A percentile compares a stretch with the other conserved stretches of the same genome.
phyloP scores from a whole-genome alignment of 1,140 invertebrate genomes.

The silkworm (Bombyx mori) region ASM3026992v2 NC_085118.1:9698501-9699000 shows the following conservation, averaged over 20 bases:
- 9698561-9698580: constrained; percentile 85
- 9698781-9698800: constrained; percentile 92
- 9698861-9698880: constrained; percentile 87
- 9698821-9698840: constrained; percentile 94
- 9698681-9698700: constrained; percentile 95
- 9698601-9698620: constrained; percentile 84
- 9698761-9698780: constrained; percentile 91
- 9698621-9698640: constrained; percentile 89
- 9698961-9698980: constrained; percentile 94
- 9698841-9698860: constrained; percentile 88
- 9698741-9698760: constrained; percentile 89
- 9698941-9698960: constrained; percentile 95
- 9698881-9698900: constrained; percentile 90
- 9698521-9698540: constrained; percentile 85
- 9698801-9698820: constrained; percentile 92
- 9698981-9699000: constrained; percentile 93
- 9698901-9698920: constrained; percentile 90
- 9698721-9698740: constrained; percentile 93
- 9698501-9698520: constrained; percentile 84
- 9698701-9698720: constrained; percentile 93
- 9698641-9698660: constrained; percentile 80
- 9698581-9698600: constrained; percentile 89
- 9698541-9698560: constrained; percentile 81
- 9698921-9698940: constrained; percentile 94
- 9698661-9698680: constrained; percentile 89